Base-by-base conservation (phyloP, 92 coral and sea anemone genomes). In the Paramuricea clavata region DNA sequence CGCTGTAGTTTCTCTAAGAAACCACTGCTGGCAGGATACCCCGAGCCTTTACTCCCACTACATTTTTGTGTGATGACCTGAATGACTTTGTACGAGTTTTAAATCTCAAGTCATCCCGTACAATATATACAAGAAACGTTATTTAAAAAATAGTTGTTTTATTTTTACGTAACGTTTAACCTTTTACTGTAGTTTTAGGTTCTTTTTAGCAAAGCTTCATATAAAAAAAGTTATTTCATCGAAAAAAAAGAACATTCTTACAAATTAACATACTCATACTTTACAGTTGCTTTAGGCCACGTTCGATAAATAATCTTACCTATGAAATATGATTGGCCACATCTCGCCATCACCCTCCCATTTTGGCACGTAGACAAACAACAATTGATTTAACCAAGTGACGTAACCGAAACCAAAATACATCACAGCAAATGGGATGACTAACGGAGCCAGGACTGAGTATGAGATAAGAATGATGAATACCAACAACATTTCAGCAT, bases 311-410 rank as follows among this genome's bases (percentile, higher is more conserved):
- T 42, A 21, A 35, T 32, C 64, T 52, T 76, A 95, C 98, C 95
- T 92, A 85, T 89, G 91, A 82, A 95, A 95, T 22, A 92, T 88
- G 36, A 85, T 85, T 0, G 98, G 97, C 98, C 98, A 95, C 95
- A 95, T 87, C 1, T 82, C 92, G 41, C 98, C 98, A 47, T 95
- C 97, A 65, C 93, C 92, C 26, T 93, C 92, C 92, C 93, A 95
- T 67, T 81, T 90, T 64, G 98, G 97, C 57, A 93, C 94, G 69
- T 95, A 95, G 17, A 95, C 91, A 87, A 95, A 93, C 77, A 93
- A 59, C 13, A 95, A 86, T 86, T 95, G 98, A 82, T 93, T 89
- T 86, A 85, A 86, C 98, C 98, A 95, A 2, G 88, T 93, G 15
- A 93, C 47, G 71, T 88, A 93, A 57, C 94, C 97, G 52, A 95